These are phyloP conservation scores for Malthinus seriepunctatus DNA, from an alignment of 2,888 invertebrate genomes.

Conservation along the genomic window DNA sequence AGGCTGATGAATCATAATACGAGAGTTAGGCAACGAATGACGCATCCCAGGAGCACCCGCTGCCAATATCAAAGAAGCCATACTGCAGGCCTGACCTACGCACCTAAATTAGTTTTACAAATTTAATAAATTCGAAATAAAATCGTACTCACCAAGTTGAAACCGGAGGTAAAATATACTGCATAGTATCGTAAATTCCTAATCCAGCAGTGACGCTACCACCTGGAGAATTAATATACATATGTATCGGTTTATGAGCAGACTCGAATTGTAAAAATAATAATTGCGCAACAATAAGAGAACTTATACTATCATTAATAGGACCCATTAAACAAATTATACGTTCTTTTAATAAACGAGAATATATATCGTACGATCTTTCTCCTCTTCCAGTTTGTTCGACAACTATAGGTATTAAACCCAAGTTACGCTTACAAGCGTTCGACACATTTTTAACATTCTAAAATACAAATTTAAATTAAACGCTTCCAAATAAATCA, in stretches of 20 bases:
- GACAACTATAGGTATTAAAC: slow-evolving; percentile 87
- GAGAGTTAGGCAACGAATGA: slow-evolving; percentile 92
- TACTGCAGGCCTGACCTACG: slow-evolving; percentile 95
- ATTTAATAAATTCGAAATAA: not conserved
- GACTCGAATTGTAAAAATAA: slow-evolving; percentile 95
- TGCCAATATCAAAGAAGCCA: slow-evolving; percentile 92
- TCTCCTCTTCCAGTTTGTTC: slow-evolving; percentile 98
- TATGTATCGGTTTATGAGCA: slow-evolving; percentile 94
- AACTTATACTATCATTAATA: slow-evolving; percentile 88
- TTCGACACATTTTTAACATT: no score
- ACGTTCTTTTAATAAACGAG: slow-evolving; percentile 91
- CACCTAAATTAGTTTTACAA: slow-evolving; percentile 63
- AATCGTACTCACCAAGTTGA: slow-evolving; percentile 91
- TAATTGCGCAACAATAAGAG: slow-evolving; percentile 93
- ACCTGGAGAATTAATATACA: slow-evolving; percentile 95
- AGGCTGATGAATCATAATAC: slow-evolving; percentile 99
- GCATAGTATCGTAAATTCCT: slow-evolving; percentile 99
- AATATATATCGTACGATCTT: slow-evolving; percentile 97
- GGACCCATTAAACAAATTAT: slow-evolving; percentile 99
- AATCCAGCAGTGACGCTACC: slow-evolving; percentile 96
- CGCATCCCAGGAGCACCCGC: slow-evolving; percentile 92
- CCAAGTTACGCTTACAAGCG: not conserved
- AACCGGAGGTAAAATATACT: slow-evolving; percentile 95
- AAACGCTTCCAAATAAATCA: no score
- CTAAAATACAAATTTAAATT: no score